Evolutionary conservation across 1,140 invertebrate genomes (phyloP).

Genomic region (Formica selysi): DNA sequence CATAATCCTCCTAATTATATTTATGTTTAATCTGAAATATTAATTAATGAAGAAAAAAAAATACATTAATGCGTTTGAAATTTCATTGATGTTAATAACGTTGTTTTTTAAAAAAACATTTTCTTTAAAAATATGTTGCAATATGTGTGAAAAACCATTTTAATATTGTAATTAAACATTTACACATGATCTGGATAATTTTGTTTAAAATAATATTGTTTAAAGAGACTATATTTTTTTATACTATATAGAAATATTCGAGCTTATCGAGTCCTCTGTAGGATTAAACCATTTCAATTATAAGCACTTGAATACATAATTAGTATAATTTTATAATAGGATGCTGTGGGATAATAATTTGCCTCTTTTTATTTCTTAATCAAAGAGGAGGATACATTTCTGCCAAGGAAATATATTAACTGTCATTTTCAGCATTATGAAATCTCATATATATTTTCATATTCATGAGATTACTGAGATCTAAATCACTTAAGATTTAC

Average conservation of each 20-base stretch:
- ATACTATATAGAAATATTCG: conserved; percentile 63
- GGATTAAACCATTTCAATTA: conserved; percentile 40
- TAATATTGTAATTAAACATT: conserved; percentile 37
- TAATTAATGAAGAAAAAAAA: conserved; percentile 20
- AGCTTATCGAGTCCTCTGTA: conserved; percentile 29
- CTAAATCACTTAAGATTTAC: conserved; percentile 56
- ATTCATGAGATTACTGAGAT: conserved; percentile 25
- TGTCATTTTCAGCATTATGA: conserved; percentile 38
- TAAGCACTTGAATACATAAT: conserved; percentile 52
- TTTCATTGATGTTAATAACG: conserved; percentile 4
- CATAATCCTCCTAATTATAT: conserved; percentile 33
- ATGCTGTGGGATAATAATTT: conserved; percentile 50
- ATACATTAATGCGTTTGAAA: conserved; percentile 10
- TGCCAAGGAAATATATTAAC: conserved; percentile 59
- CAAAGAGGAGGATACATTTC: conserved; percentile 58
- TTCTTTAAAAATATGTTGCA: background rate
- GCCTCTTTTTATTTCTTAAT: conserved; percentile 58
- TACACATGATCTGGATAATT: conserved; percentile 42
- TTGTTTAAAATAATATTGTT: conserved; percentile 66
- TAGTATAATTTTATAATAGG: conserved; percentile 44
- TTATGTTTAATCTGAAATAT: conserved; percentile 31
- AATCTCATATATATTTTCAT: conserved; percentile 52
- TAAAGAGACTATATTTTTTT: conserved; percentile 65
- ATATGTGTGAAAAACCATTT: background rate
- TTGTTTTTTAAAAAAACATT: conserved; percentile 6